Evolutionary conservation across 2,797 vertebrate species (phyloP), one percentile per base, ranked within the genome.

Genomic region (Selene dorsalis): DNA sequence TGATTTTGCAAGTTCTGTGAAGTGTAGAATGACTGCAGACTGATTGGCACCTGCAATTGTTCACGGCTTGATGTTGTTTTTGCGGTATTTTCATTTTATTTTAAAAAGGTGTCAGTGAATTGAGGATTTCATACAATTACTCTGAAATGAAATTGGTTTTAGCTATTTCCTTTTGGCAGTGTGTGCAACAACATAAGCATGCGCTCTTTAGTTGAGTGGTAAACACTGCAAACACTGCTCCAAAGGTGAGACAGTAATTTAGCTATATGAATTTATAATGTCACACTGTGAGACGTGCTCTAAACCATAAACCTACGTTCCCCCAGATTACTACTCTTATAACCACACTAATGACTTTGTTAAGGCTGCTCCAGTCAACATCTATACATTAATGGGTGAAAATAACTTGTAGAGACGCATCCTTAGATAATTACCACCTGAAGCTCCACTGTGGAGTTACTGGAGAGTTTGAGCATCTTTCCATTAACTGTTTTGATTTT

Each of bases 11-110:
- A 45, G 11, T 57, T 59, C 18, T 45, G 26, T 52, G 56, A 3
- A 10, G 38, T 56, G 43, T 12, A 6, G 30, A 73, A 24, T n/a
- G 26, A 67, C 22, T 63, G 17, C n/a, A 47, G 55, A 58, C 13
- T 79, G 64, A 69, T 14, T 72, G 39, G 41, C 60, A 53, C 13
- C 8, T 69, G 24, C 18, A 69, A 50, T 63, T 82, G 45, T 65
- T 79, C 57, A 67, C 32, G 9, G 39, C 57, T 69, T 65, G 16
- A 56, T 58, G 32, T 5, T 69, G 58, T 55, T 76, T 76, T 35
- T 8, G 7, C n/a, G 32, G 32, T 35, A 71, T 68, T 60, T 73
- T 63, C 10, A 50, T 63, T 53, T 41, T 28, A 41, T 77, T 72
- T 81, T 58, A 35, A 62, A 64, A 65, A 69, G 2, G 65, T 53